A percentile compares a stretch with the other conserved stretches of the same genome.
Conservation (phyloP, 2,113 vertebrate species). For the Epinephelus moara region DNA sequence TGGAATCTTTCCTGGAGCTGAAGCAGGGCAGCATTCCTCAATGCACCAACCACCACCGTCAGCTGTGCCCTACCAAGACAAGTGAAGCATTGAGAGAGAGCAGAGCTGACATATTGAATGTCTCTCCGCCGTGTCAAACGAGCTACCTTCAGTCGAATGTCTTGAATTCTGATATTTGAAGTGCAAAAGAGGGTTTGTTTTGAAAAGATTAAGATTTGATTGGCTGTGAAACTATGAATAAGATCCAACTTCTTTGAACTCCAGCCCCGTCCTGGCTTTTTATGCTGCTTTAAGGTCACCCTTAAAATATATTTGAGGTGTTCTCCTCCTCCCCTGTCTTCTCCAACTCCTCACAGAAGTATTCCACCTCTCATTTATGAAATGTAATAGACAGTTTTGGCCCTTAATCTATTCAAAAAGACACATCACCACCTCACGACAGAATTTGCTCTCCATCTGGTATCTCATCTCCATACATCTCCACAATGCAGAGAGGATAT, state of each 20-base stretch:
- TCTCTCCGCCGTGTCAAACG: constrained; percentile 47
- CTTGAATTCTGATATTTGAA: constrained; percentile 33
- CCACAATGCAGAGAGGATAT: constrained; percentile 52
- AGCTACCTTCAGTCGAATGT: constrained; percentile 58
- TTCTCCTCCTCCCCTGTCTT: constrained; percentile 1
- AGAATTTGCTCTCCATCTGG: constrained; percentile 32
- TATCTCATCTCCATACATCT: constrained; percentile 50
- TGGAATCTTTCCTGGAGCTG: constrained; percentile 77
- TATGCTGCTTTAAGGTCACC: background rate
- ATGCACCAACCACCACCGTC: constrained; percentile 69
- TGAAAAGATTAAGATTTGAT: constrained; percentile 21
- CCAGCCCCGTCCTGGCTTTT: background rate
- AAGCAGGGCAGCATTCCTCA: constrained; percentile 73
- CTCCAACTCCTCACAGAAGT: constrained; percentile 7
- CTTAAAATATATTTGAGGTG: background rate
- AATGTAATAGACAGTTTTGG: constrained; percentile 22
- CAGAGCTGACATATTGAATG: constrained; percentile 66
- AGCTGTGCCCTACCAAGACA: constrained; percentile 70
- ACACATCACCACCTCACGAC: constrained; percentile 25
- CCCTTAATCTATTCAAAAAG: constrained; percentile 34
- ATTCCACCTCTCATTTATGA: constrained; percentile 3
- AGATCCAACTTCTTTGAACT: constrained; percentile 11
- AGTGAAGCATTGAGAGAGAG: constrained; percentile 74
- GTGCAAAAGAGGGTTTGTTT: constrained; percentile 16
- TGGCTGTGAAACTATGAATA: constrained; percentile 6